These are phyloP conservation scores for Callimorpha dominula DNA, from an alignment of 2,888 invertebrate species.

Conservation along the genomic window DNA sequence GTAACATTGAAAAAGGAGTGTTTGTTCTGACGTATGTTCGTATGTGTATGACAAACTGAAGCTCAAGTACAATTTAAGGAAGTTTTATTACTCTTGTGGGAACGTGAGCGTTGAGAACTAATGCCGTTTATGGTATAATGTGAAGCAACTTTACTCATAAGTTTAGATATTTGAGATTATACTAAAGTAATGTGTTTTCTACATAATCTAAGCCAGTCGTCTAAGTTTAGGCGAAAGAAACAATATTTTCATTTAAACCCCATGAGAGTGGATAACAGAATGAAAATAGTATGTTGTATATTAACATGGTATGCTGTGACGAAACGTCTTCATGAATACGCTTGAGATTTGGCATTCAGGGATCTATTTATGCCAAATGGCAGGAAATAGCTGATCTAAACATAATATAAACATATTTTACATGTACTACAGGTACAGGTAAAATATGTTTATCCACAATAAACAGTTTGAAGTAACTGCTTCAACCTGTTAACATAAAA, in stretches of 20 bases:
- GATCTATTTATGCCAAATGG: no score
- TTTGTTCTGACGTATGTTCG: constrained; percentile 6
- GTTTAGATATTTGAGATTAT: neutral
- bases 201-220: no score
- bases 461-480: no score
- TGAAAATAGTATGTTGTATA: no score
- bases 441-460: no score
- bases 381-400: no score
- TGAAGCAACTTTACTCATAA: constrained; percentile 4
- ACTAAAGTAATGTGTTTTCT: neutral
- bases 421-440: no score
- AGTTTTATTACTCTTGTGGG: constrained; percentile 19
- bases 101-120: constrained; percentile 5
- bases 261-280: constrained; percentile 22
- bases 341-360: neutral
- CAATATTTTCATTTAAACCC: constrained; percentile 43
- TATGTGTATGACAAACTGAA: constrained; percentile 9
- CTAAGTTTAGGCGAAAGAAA: constrained; percentile 24
- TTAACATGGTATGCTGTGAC: no score
- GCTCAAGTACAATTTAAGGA: constrained; percentile 12
- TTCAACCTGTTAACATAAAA: no score
- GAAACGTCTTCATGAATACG: constrained; percentile 9
- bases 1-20: constrained; percentile 13
- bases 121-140: constrained; percentile 8
- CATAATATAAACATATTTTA: no score